Base-by-base conservation (phyloP, 2,888 invertebrate species). In the Tortrix viridana region DNA sequence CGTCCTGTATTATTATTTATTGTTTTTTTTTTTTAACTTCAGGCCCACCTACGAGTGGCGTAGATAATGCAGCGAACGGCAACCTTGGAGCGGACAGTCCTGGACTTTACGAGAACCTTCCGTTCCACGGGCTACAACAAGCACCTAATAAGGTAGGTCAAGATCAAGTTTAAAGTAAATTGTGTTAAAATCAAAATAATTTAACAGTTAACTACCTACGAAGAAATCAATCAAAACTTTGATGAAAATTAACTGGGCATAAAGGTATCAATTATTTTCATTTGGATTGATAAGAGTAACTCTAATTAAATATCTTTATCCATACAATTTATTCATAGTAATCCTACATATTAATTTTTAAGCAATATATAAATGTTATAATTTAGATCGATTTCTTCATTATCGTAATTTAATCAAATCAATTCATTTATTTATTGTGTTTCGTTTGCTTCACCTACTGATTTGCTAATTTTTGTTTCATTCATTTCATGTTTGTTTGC, bases 51-150 rank as follows among this genome's bases (percentile, higher is more conserved):
- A 82, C 89, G 84, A 92, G 91, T 91, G 92, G 92, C 87, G 84
- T 89, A 94, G 92, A 91, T 92, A 91, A 86, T 89, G 86, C 87
- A 67, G 82, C 86, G 69, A 93, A 95, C 94, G 94, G 95, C 93
- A 92, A 79, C 75, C 75, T 89, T 49, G 94, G 95, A 85, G 94
- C 95, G 91, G 97, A 97, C 87, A 95, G 95, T 86, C 96, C 96
- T 75, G 97, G 96, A 86, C 95, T 96, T 84, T 98, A 98, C 94
- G 98, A 98, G 93, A 98, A 98, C 92, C 95, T 98, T 81, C 98
- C 98, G 82, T 98, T 98, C 94, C 98, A 98, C 88, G 97, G 97
- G 77, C 95, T 98, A 82, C 97, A 97, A 93, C 96, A 97, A 89
- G 97, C 97, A 82, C 97, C 97, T 79, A 96, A 97, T 91, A 98